Evolutionary conservation across 2,888 invertebrate species (phyloP).

Genomic region (Argyresthia goedartella): DNA sequence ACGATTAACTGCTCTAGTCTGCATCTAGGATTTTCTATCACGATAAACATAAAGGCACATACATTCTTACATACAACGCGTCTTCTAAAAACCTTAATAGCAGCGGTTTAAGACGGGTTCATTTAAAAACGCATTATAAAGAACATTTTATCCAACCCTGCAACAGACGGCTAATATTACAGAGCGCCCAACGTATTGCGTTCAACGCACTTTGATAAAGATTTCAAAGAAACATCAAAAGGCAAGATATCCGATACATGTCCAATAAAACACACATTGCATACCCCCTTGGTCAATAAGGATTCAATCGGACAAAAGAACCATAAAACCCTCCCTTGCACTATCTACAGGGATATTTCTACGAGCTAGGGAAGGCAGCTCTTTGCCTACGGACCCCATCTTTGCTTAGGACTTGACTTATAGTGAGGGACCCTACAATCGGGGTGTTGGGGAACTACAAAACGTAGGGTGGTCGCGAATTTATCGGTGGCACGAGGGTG

Average conservation of each 20-base stretch:
- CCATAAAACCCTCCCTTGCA: slow-evolving; percentile 9
- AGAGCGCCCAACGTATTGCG: no score
- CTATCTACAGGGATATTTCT: slow-evolving; percentile 8
- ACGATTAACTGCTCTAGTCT: no score
- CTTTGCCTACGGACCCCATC: slow-evolving; percentile 15
- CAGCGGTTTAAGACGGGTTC: no score
- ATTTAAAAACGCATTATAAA: no score
- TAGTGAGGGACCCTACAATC: slow-evolving; percentile 28
- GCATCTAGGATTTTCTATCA: no score
- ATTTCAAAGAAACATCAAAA: neutral
- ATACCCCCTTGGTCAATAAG: slow-evolving; percentile 6
- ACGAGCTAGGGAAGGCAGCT: slow-evolving; percentile 2
- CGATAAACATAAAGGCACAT: no score
- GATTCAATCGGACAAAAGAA: slow-evolving; percentile 12
- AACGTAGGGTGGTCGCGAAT: slow-evolving; percentile 43
- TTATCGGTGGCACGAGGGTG: slow-evolving; percentile 40
- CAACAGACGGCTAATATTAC: no score
- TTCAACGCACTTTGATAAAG: neutral
- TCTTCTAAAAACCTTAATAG: no score
- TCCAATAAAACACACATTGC: slow-evolving; percentile 2
- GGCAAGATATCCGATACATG: neutral
- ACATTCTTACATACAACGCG: no score
- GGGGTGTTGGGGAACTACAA: slow-evolving; percentile 24
- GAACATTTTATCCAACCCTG: no score
- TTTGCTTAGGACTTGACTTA: slow-evolving; percentile 50